Percentiles rank a stretch among this genome's conserved stretches.
phyloP scores from a whole-genome alignment of 1,140 invertebrate species.

The Samia ricini region DNA sequence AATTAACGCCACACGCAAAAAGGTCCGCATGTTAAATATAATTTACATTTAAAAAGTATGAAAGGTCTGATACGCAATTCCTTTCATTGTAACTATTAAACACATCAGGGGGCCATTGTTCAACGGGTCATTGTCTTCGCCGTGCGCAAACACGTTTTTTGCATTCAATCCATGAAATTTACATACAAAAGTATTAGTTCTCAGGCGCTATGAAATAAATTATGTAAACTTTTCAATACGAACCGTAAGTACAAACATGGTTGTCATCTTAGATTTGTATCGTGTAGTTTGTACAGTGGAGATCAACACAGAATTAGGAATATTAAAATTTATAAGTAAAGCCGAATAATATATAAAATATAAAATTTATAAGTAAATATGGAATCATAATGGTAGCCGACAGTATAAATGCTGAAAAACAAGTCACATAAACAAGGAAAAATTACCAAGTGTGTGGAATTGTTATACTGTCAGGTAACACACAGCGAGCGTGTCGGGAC shows the following conservation, averaged over 20 bases:
- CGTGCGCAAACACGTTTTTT: slow-evolving; percentile 29
- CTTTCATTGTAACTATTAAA: slow-evolving; percentile 37
- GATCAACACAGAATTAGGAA: too few species aligned
- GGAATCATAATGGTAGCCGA: too few species aligned
- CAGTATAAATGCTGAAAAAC: too few species aligned
- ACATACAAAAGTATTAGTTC: slow-evolving; percentile 36
- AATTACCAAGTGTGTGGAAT: too few species aligned
- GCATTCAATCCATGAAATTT: slow-evolving; percentile 28
- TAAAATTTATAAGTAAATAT: too few species aligned
- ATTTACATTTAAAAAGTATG: neutral
- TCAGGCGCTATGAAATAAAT: slow-evolving; percentile 23
- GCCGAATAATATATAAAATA: too few species aligned
- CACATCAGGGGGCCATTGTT: slow-evolving; percentile 33
- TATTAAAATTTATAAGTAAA: too few species aligned
- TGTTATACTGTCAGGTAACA: too few species aligned
- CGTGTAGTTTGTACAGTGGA: too few species aligned
- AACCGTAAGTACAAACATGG: neutral
- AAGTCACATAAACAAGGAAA: too few species aligned
- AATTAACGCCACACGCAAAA: neutral
- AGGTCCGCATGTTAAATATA: neutral
- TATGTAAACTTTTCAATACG: slow-evolving; percentile 16
- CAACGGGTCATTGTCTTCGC: slow-evolving; percentile 33
- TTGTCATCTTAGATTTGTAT: neutral
- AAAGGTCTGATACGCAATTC: slow-evolving; percentile 20
- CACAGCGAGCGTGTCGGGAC: too few species aligned